Conservation (phyloP, 2,797 vertebrate species). For the Decapterus maruadsi region DNA sequence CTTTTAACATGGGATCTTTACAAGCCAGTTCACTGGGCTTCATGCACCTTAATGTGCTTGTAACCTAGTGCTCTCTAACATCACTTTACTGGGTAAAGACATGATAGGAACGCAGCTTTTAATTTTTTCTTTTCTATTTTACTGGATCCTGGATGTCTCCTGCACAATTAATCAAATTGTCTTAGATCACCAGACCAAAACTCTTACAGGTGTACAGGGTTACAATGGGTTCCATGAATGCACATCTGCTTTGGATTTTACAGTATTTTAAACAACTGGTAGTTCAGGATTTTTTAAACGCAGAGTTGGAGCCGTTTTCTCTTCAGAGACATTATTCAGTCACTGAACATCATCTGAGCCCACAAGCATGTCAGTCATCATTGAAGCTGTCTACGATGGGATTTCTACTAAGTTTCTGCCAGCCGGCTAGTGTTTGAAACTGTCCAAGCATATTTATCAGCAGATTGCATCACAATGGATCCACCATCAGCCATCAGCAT, state of each 20-base stretch:
- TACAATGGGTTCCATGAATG: constrained; percentile 23
- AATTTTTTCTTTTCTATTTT: not conserved
- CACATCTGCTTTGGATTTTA: constrained; percentile 8
- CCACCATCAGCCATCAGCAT: constrained; percentile 13
- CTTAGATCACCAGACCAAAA: constrained; percentile 26
- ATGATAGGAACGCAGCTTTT: constrained; percentile 20
- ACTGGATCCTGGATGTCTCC: constrained; percentile 4
- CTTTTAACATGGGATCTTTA: constrained; percentile 30
- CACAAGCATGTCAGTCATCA: constrained; percentile 9
- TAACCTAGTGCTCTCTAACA: constrained; percentile 19
- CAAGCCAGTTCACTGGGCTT: constrained; percentile 33
- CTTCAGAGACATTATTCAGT: constrained; percentile 6
- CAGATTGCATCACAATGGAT: constrained; percentile 24
- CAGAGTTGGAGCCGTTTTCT: constrained; percentile 4
- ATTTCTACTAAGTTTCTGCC: constrained; percentile 13
- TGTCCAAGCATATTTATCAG: constrained; percentile 31
- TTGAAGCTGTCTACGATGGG: not conserved
- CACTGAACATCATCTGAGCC: constrained; percentile 1
- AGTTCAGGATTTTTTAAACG: not conserved
- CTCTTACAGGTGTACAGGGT: not conserved
- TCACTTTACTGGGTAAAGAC: not conserved
- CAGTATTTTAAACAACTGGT: constrained; percentile 6
- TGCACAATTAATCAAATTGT: constrained; percentile 43
- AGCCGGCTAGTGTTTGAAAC: constrained; percentile 27
- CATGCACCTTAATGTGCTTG: constrained; percentile 22